Evolutionary conservation across 1,140 invertebrate species (phyloP).

Genomic region (Antheraea pernyi): DNA sequence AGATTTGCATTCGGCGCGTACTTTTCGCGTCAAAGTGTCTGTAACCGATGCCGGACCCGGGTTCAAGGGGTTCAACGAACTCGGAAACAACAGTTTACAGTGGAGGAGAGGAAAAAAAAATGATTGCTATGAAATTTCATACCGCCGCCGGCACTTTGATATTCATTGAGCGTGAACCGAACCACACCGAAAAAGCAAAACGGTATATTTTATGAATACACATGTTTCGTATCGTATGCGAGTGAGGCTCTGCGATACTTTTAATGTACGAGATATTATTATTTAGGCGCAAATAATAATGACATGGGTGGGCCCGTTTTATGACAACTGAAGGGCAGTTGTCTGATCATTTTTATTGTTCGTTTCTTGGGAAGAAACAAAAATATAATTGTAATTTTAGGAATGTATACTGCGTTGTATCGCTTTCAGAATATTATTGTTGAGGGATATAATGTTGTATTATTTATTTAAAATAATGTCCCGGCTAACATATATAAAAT

Average conservation of each 20-base stretch:
- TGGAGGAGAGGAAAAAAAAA: constrained; percentile 8
- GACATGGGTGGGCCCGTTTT: neutral
- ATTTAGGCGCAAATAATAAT: neutral
- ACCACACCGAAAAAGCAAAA: constrained; percentile 25
- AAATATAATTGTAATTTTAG: too few relatives aligned
- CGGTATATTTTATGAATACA: constrained; percentile 8
- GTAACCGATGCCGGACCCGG: constrained; percentile 56
- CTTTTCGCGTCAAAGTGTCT: constrained; percentile 54
- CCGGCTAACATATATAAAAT: too few relatives aligned
- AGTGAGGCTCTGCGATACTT: neutral
- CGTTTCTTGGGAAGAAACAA: too few relatives aligned
- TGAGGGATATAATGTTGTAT: too few relatives aligned
- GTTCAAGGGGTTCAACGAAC: constrained; percentile 35
- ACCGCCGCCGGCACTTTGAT: constrained; percentile 36
- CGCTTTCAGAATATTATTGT: too few relatives aligned
- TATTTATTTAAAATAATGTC: too few relatives aligned
- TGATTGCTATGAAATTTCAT: constrained; percentile 47
- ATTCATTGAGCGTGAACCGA: constrained; percentile 31
- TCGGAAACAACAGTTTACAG: constrained; percentile 21
- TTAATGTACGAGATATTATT: neutral
- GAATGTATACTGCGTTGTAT: too few relatives aligned
- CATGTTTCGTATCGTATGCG: constrained; percentile 1
- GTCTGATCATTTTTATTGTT: too few relatives aligned
- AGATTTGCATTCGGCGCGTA: constrained; percentile 39
- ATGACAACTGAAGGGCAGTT: neutral